Conservation (phyloP, 2,113 vertebrate species). For the Archilochus colubris region DNA sequence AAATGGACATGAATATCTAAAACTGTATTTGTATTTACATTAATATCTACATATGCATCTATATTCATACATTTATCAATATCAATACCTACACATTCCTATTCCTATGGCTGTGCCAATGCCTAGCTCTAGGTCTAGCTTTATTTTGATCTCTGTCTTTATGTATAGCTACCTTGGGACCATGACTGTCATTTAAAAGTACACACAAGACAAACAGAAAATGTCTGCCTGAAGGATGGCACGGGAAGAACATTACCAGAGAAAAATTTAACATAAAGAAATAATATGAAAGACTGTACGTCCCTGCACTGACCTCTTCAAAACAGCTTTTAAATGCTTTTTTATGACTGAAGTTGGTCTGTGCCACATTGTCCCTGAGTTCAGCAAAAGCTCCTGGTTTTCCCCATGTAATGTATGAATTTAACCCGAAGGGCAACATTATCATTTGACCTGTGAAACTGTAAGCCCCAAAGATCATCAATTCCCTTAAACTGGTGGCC, state of each 20-base stretch:
- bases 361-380: neutral
- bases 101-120: neutral
- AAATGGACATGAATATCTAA: neutral
- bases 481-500: slow-evolving; percentile 29
- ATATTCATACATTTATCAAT: too few species aligned
- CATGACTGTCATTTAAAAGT: neutral
- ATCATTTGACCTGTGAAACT: slow-evolving; percentile 42
- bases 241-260: neutral
- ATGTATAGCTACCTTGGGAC: neutral
- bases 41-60: too few species aligned
- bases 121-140: neutral
- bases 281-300: neutral
- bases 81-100: too few species aligned
- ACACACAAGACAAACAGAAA: neutral
- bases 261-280: neutral
- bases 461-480: slow-evolving; percentile 47
- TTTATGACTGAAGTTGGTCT: neutral
- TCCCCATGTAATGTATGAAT: neutral
- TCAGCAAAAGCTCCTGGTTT: neutral
- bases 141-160: neutral
- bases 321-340: neutral
- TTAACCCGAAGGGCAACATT: slow-evolving; percentile 51
- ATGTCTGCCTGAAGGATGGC: neutral
- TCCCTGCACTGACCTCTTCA: neutral
- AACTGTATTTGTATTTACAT: neutral